Evolutionary conservation across 2,113 vertebrate genomes (phyloP).

Genomic region (Panthera leo): DNA sequence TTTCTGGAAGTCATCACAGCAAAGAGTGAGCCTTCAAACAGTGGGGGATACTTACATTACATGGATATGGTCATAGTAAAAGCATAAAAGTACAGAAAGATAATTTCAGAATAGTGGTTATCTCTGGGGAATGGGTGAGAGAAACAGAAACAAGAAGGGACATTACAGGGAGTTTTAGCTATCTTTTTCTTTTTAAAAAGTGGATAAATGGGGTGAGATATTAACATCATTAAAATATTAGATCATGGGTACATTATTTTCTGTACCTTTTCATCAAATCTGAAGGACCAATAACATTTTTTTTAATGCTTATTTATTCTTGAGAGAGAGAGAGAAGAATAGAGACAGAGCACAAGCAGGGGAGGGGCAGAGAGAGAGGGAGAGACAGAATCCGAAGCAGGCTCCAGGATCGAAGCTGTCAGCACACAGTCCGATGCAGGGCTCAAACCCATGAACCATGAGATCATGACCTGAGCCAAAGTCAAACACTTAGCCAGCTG

Average conservation of each 20-base stretch:
- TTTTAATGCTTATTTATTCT: no score
- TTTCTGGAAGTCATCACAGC: background rate
- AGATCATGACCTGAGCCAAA: no score
- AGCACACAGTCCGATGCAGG: no score
- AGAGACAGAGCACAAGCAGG: no score
- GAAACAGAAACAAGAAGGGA: background rate
- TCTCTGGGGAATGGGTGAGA: background rate
- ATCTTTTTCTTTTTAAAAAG: background rate
- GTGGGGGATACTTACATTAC: background rate
- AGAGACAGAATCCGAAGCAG: no score
- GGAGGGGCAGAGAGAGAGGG: no score
- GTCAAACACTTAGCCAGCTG: no score
- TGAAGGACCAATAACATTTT: background rate
- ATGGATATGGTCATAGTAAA: background rate
- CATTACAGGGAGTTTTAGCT: background rate
- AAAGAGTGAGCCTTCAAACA: background rate
- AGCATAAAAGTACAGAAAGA: background rate
- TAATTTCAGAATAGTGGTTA: background rate
- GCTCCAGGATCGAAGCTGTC: no score
- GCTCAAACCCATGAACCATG: no score
- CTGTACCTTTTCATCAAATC: background rate
- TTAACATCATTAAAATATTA: background rate
- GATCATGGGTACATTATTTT: background rate
- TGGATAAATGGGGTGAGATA: background rate
- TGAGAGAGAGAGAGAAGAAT: no score